Evolutionary conservation across 2,888 invertebrate genomes (phyloP).

Genomic region (Drosophila mettleri): DNA sequence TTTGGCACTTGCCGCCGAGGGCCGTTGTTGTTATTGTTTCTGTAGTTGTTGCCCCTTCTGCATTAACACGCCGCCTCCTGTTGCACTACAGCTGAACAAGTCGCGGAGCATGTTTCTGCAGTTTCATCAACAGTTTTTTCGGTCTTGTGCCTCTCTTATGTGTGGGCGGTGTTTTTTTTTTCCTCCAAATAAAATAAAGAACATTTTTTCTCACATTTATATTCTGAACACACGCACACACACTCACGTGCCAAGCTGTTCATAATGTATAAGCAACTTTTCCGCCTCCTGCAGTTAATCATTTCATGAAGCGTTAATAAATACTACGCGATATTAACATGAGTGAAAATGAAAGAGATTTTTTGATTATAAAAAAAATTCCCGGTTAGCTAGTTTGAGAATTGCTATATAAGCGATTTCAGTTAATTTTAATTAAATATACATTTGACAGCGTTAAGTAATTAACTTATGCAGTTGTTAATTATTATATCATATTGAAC

Average conservation of each 20-base stretch:
- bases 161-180: constrained; percentile 1
- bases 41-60: constrained; percentile 45
- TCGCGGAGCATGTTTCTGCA: constrained; percentile 35
- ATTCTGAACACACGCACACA: constrained; percentile 49
- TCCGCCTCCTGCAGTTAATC: constrained; percentile 39
- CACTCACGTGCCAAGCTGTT: constrained; percentile 26
- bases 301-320: constrained; percentile 54
- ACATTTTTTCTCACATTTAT: constrained; percentile 59
- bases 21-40: constrained; percentile 43
- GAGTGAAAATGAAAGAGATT: constrained; percentile 15
- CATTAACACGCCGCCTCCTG: constrained; percentile 66
- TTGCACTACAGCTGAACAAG: constrained; percentile 63
- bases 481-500: not conserved
- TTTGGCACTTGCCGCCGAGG: constrained; percentile 50
- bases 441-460: too few relatives aligned
- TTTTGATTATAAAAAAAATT: not conserved
- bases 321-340: constrained; percentile 5
- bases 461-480: not conserved
- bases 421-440: not conserved
- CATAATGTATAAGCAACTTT: constrained; percentile 60
- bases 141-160: constrained; percentile 40
- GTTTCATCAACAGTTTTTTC: constrained; percentile 51
- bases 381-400: too few relatives aligned
- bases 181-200: constrained; percentile 18
- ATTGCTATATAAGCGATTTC: not conserved